Conservation (phyloP, 2,797 vertebrate genomes). For the Notolepis coatsorum region DNA sequence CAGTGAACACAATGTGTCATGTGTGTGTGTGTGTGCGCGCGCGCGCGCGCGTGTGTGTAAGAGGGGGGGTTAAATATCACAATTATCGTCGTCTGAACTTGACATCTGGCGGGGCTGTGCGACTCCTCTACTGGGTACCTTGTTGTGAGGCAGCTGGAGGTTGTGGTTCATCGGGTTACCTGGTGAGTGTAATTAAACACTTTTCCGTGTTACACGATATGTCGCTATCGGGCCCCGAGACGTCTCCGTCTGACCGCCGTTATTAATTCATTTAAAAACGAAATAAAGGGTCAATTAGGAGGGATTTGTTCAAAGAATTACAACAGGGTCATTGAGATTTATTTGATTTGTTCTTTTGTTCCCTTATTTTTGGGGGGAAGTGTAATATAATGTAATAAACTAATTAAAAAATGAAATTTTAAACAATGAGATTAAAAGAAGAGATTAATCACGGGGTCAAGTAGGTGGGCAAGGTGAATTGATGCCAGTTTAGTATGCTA, state of each 20-base stretch:
- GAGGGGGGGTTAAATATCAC: slow-evolving; percentile 54
- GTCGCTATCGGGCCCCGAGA: slow-evolving; percentile 42
- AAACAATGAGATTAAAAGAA: neutral
- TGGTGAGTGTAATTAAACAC: slow-evolving; percentile 72
- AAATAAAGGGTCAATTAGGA: slow-evolving; percentile 19
- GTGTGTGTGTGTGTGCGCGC: slow-evolving; percentile 9
- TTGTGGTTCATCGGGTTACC: slow-evolving; percentile 24
- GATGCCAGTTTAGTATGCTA: too few relatives aligned
- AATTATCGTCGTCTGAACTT: slow-evolving; percentile 62
- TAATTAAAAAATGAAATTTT: neutral
- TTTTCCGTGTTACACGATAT: slow-evolving; percentile 63
- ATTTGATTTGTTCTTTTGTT: neutral
- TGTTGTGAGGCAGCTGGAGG: neutral
- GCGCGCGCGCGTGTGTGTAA: neutral
- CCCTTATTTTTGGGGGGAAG: neutral
- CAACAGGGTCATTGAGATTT: neutral
- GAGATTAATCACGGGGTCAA: neutral
- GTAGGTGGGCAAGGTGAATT: neutral
- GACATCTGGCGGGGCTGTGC: slow-evolving; percentile 59
- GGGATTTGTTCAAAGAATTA: neutral
- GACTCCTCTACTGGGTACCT: too few relatives aligned
- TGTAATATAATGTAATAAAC: neutral
- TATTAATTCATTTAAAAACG: slow-evolving; percentile 32
- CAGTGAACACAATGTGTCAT: slow-evolving; percentile 53
- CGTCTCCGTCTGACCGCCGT: slow-evolving; percentile 23